These are phyloP conservation scores for Synanthedon tipuliformis DNA, from an alignment of 2,888 invertebrate genomes.

Conservation along the genomic window DNA sequence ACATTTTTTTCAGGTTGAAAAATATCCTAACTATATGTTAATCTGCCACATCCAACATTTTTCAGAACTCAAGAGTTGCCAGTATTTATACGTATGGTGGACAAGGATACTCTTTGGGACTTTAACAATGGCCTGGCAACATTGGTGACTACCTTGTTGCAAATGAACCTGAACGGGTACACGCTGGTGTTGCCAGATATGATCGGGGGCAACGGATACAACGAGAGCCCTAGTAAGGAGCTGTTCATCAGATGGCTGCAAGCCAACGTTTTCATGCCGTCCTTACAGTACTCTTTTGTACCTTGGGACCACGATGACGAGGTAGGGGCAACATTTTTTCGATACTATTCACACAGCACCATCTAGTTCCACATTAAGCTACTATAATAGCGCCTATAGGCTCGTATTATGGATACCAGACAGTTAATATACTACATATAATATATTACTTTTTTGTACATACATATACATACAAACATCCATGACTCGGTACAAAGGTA, in stretches of 20 bases:
- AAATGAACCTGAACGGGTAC: slow-evolving; percentile 74
- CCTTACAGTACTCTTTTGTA: slow-evolving; percentile 82
- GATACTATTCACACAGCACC: too few relatives aligned
- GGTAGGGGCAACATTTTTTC: too few relatives aligned
- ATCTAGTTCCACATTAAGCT: too few relatives aligned
- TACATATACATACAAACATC: too few relatives aligned
- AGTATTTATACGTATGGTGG: slow-evolving; percentile 81
- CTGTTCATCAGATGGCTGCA: slow-evolving; percentile 83
- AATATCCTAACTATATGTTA: too few relatives aligned
- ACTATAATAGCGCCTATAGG: too few relatives aligned
- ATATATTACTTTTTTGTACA: too few relatives aligned
- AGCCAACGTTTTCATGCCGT: slow-evolving; percentile 82
- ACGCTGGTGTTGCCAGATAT: slow-evolving; percentile 83
- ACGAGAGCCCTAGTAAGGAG: slow-evolving; percentile 68
- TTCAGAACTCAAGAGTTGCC: slow-evolving; percentile 76
- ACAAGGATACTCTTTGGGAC: slow-evolving; percentile 79
- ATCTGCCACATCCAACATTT: slow-evolving; percentile 7
- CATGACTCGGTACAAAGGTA: too few relatives aligned
- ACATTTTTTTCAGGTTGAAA: too few relatives aligned
- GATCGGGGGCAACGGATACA: slow-evolving; percentile 78
- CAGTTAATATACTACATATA: too few relatives aligned
- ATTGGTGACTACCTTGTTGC: slow-evolving; percentile 77
- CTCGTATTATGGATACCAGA: too few relatives aligned
- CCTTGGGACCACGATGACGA: slow-evolving; percentile 83
- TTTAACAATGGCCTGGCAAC: slow-evolving; percentile 78